Evolutionary conservation across 2,113 vertebrate genomes (phyloP), one percentile per base, ranked within the genome.

Genomic region (Prinia subflava): DNA sequence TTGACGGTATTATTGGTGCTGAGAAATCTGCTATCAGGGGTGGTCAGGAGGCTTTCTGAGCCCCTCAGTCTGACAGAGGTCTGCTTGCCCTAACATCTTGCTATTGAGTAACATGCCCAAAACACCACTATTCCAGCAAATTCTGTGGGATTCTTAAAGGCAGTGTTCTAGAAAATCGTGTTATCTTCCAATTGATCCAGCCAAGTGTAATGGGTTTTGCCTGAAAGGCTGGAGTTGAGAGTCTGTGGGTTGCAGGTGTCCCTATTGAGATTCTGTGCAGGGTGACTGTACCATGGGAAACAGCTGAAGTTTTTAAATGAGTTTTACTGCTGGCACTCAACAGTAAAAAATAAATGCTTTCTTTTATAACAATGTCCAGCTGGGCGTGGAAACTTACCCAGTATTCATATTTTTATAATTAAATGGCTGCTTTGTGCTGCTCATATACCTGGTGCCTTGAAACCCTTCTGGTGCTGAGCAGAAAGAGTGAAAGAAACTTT

Each of bases 321-420:
- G 35, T 86, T 83, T 73, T 77, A 33, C n/a, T 89, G 42, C 60
- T 78, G 33, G 60, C 47, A 35, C 13, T 53, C 68, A 30, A 0
- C 21, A 68, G n/a, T 83, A 30, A 88, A 86, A 88, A 23, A 24
- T 5, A 73, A 82, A 25, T 8, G 23, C 46, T 69, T 91, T 75
- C 7, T 84, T 86, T 27, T 78, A 7, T 64, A 86, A 65, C 21
- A 63, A 7, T 33, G 47, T 83, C 23, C 59, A 67, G 9, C 55
- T 85, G 71, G 50, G 46, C 39, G 53, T 13, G 22, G 56, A 73
- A 90, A 62, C 42, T 42, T 76, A 46, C 1, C 11, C 42, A 76
- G 41, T 84, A 76, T 92, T 73, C 20, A 14, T 60, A n/a, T 65
- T 91, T 95, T 77, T 62, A n/a, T 83, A 28, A 57, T 62, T 77